Evolutionary conservation across 2,113 vertebrate genomes (phyloP), one percentile per base, ranked within the genome.

Genomic region (Amphilophus citrinellus): DNA sequence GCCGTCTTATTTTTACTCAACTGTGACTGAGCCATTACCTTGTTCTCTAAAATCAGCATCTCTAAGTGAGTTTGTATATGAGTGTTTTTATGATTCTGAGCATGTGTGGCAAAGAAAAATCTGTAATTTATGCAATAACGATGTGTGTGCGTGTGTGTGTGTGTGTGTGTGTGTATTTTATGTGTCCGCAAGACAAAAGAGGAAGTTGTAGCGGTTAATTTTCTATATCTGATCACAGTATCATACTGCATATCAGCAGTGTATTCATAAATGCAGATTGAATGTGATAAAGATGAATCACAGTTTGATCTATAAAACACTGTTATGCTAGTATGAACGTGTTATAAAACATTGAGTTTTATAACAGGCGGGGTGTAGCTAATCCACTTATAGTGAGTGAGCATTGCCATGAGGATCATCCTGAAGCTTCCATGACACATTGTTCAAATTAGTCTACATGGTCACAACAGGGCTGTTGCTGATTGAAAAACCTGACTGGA

Each of bases 331-430:
- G 35, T 58, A 62, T 83, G 61, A 77, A 85, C 10, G 39, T 5
- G 59, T 82, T 88, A 77, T 57, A 81, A 87, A 88, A 84, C 59
- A 85, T 2, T 60, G 76, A 59, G 47, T 89, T 89, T 93, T 47
- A 77, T 76, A 88, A 81, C 66, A 77, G 79, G 63, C 78, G 7
- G 30, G 59, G 86, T 90, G 84, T 83, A 76, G 61, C 77, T 94
- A 95, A 94, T 94, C 91, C 85, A 91, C 44, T 94, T 93, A 91
- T 35, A 63, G 71, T 87, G 66, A 87, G 71, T 32, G 37, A 84
- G 83, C 84, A 83, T 79, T 86, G 83, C 87, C 65, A 7, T 14
- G 61, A 76, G 89, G 66, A 83, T 85, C 79, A 71, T 83, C 79
- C 84, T 83, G 39, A 71, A 84, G 68, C 79, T 53, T 75, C 79